Evolutionary conservation across 2,888 invertebrate genomes (phyloP).

Genomic region (Lasioglossum marginatum): DNA sequence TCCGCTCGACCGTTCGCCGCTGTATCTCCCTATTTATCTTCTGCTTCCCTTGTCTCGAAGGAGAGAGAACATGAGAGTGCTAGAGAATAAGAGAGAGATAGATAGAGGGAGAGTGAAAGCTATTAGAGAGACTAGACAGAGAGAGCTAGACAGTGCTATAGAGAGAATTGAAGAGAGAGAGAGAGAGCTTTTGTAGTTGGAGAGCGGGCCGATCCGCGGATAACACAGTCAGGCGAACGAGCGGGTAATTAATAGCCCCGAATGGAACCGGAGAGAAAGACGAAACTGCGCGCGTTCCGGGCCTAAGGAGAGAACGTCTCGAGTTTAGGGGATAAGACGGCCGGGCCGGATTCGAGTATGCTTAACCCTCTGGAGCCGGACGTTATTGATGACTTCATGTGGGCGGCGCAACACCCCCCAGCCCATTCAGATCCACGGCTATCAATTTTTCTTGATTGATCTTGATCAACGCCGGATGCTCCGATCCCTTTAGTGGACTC

Average conservation of each 20-base stretch:
- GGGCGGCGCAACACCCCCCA: neutral
- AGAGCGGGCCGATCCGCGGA: slow-evolving; percentile 43
- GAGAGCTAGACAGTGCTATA: too few species aligned
- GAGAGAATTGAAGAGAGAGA: neutral
- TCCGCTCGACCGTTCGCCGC: slow-evolving; percentile 42
- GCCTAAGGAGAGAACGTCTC: neutral
- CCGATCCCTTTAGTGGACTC: neutral
- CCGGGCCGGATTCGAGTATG: neutral
- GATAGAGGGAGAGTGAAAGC: too few species aligned
- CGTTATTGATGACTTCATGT: neutral
- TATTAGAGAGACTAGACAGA: too few species aligned
- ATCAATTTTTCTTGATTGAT: slow-evolving; percentile 2
- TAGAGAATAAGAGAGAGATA: neutral
- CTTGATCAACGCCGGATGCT: neutral
- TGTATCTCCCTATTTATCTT: slow-evolving; percentile 45
- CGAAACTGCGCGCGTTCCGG: neutral
- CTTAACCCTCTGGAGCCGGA: slow-evolving; percentile 21
- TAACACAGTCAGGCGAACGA: slow-evolving; percentile 40
- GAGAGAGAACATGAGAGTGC: neutral
- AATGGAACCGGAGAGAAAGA: slow-evolving; percentile 12
- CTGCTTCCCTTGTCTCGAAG: neutral
- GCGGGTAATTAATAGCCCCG: slow-evolving; percentile 55
- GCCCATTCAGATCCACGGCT: neutral
- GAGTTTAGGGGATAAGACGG: slow-evolving; percentile 9
- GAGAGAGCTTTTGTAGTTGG: slow-evolving; percentile 16